These are phyloP conservation scores for Sylvia borin DNA, from an alignment of 2,797 vertebrate species.

Conservation along the genomic window DNA sequence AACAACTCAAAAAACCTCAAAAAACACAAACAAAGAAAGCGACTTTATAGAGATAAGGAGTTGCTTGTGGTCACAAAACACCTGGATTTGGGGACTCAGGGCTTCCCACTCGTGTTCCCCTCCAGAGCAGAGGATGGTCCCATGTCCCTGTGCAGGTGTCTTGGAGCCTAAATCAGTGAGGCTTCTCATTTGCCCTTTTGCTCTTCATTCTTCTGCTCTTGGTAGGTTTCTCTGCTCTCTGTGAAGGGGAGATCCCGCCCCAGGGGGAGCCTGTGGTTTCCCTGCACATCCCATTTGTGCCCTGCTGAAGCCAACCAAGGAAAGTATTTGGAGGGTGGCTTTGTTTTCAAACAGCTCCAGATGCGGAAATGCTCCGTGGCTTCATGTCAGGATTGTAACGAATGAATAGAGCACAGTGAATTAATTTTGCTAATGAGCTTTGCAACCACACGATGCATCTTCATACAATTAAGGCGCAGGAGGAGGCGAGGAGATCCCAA, in stretches of 20 bases:
- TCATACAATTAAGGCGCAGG: constrained; percentile 42
- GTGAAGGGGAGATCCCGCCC: not conserved
- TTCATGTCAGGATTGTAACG: constrained; percentile 48
- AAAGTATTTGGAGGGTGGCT: not conserved
- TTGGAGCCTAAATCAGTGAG: not conserved
- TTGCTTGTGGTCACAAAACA: not conserved
- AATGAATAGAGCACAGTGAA: constrained; percentile 58
- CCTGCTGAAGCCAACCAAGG: not conserved
- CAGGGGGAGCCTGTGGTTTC: not conserved
- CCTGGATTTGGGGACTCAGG: not conserved
- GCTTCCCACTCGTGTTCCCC: not conserved
- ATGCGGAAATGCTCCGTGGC: constrained; percentile 10
- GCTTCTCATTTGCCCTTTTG: not conserved
- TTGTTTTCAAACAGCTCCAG: constrained; percentile 41
- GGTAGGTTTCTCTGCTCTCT: not conserved
- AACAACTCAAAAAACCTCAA: too few species aligned
- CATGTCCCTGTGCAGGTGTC: not conserved
- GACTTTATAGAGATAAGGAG: not conserved
- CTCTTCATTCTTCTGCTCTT: not conserved
- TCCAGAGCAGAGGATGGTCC: not conserved
- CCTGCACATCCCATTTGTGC: not conserved
- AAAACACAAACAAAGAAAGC: too few species aligned
- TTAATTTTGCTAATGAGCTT: constrained; percentile 62
- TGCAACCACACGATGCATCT: constrained; percentile 46
- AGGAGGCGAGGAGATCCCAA: constrained; percentile 2